A percentile compares a stretch with the other conserved stretches of the same genome.
These are phyloP conservation scores for Scalopus aquaticus DNA, from an alignment of 2,113 vertebrate species.

Conservation along the genomic window DNA sequence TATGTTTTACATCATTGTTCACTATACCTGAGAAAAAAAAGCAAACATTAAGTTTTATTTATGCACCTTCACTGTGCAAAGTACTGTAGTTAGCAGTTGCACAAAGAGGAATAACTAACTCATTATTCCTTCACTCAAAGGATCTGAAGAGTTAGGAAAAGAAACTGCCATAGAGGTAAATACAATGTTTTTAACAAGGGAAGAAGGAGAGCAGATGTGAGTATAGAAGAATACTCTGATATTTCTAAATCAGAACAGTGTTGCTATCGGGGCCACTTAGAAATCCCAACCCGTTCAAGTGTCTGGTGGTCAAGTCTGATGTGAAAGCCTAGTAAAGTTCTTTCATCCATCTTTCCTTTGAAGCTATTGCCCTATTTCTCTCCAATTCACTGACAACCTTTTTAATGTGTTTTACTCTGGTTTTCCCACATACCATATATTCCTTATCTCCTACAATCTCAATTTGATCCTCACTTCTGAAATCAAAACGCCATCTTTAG, in stretches of 20 bases:
- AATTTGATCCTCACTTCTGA: not conserved
- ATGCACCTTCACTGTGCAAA: not conserved
- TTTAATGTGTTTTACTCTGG: not conserved
- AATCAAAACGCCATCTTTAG: not conserved
- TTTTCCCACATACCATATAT: not conserved
- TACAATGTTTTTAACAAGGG: not conserved
- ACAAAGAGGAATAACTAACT: slow-evolving; percentile 1
- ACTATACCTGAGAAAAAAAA: no score
- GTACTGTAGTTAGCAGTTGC: not conserved
- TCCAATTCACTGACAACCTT: not conserved
- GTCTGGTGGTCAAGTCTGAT: not conserved
- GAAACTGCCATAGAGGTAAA: not conserved
- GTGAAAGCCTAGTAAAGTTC: not conserved
- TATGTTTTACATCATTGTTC: no score
- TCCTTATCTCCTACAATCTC: not conserved
- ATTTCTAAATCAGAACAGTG: not conserved
- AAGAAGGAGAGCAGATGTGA: not conserved
- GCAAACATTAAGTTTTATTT: not conserved
- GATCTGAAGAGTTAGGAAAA: not conserved
- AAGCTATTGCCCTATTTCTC: not conserved
- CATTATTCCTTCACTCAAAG: slow-evolving; percentile 30
- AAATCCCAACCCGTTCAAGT: not conserved
- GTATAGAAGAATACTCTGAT: not conserved
- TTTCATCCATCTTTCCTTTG: not conserved
- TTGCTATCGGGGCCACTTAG: not conserved